Base-by-base conservation (phyloP, 2,888 invertebrate genomes). In the Allophyes oxyacanthae region DNA sequence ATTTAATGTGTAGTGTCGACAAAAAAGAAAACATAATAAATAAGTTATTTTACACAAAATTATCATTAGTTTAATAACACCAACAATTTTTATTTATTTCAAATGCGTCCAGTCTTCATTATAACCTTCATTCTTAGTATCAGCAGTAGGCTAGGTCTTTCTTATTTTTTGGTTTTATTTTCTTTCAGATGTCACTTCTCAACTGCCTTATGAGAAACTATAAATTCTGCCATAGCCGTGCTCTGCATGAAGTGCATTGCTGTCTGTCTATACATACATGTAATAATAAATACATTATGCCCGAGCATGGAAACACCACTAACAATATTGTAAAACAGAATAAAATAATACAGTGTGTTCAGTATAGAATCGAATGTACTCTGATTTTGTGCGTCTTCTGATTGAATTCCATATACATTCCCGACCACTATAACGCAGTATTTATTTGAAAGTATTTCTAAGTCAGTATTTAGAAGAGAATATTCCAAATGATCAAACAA, bases 201-300 rank as follows among this genome's bases (percentile, higher is more conserved):
- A 97, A 94, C 97, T 97, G 95, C 97, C 97, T 95, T 98, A 98
- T 94, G 98, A 98, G 96, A 97, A 97, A 96, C 97, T 98, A 95
- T 98, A 97, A 97, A 94, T 90, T 87, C 91, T 87, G 90, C 92
- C 92, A 92, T 92, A 89, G 88, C 88, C 87, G 90, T 90, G 87
- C 87, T 89, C 88, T 90, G 93, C 93, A 94, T 94, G 93, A 87
- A 84, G 86, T 84, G 89, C 88, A 88, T 91, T 89, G 85, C 84
- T 89, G 88, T 89, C 83, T 87, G 80, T 87, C 80, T 76, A 77
- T 78, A 71, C 69, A 76, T 77, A 78, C 79, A 85, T 83, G 81
- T 81, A 80, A 77, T 77, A 81, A 77, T 82, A 79, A 77, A 79
- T 78, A 76, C 80, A 72, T 76, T 66, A 72, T 77, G 70, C 69